Conservation (phyloP, 2,888 invertebrate species). For the Oxystoma pomonae region DNA sequence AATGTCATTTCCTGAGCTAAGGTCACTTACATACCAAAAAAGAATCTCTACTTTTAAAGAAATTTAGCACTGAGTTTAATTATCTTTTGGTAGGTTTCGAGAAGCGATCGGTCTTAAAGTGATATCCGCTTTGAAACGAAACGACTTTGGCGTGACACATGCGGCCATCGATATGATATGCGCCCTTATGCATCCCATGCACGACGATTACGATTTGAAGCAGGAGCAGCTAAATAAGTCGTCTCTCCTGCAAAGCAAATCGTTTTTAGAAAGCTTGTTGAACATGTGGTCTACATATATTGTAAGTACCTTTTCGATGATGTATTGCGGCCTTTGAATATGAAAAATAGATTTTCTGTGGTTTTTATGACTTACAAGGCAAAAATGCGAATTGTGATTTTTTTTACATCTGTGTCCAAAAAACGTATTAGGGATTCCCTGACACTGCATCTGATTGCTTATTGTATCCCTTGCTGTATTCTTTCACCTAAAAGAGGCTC, state of each 20-base stretch:
- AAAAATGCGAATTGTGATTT: too few species aligned
- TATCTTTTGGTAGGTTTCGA: conserved; percentile 68
- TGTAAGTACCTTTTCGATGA: too few species aligned
- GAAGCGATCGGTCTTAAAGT: conserved; percentile 93
- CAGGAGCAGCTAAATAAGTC: conserved; percentile 99
- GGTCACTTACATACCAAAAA: neutral
- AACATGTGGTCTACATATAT: conserved; percentile 95
- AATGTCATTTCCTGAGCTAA: too few species aligned
- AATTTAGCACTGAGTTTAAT: neutral
- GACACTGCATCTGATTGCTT: too few species aligned
- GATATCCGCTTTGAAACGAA: conserved; percentile 81
- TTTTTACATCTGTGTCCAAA: too few species aligned
- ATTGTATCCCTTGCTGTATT: too few species aligned
- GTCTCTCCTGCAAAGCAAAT: conserved; percentile 84
- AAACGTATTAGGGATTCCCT: too few species aligned
- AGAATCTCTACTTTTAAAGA: neutral
- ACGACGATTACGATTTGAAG: conserved; percentile 90
- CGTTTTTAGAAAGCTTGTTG: conserved; percentile 88
- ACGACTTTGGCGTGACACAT: conserved; percentile 87
- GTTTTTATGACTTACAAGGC: too few species aligned
- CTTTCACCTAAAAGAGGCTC: too few species aligned
- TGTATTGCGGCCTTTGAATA: too few species aligned
- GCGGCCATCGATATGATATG: conserved; percentile 97
- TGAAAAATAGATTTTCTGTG: too few species aligned
- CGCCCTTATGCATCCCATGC: conserved; percentile 98